Evolutionary conservation across 2,888 invertebrate genomes (phyloP).

Genomic region (Drosophila paranaensis): DNA sequence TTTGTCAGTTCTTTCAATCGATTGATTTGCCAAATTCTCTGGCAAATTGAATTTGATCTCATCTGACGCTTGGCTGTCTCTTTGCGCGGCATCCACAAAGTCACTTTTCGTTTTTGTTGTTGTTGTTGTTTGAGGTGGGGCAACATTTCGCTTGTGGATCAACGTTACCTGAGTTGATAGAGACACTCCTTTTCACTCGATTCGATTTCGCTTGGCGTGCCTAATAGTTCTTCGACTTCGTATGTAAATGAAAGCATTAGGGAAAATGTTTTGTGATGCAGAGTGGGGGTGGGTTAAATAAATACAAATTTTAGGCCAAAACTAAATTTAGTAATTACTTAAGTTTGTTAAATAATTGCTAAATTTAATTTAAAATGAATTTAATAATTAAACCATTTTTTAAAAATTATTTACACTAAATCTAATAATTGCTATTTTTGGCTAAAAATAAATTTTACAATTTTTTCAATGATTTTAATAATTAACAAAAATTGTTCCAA

Average conservation of each 20-base stretch:
- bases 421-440: too few relatives aligned
- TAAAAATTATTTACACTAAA: too few relatives aligned
- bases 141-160: slow-evolving; percentile 16
- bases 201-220: slow-evolving; percentile 47
- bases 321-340: background rate
- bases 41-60: slow-evolving; percentile 72
- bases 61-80: slow-evolving; percentile 51
- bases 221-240: slow-evolving; percentile 67
- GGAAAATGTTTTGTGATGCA: background rate
- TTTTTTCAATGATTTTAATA: too few relatives aligned
- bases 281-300: slow-evolving; percentile 18
- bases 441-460: too few relatives aligned
- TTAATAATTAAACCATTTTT: too few relatives aligned
- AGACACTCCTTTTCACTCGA: slow-evolving; percentile 67
- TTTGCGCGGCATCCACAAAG: slow-evolving; percentile 57
- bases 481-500: too few relatives aligned
- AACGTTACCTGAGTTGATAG: slow-evolving; percentile 40
- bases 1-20: slow-evolving; percentile 60
- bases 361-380: too few relatives aligned
- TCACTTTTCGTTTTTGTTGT: slow-evolving; percentile 1
- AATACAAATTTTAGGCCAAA: background rate
- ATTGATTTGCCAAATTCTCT: slow-evolving; percentile 56
- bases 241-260: slow-evolving; percentile 46
- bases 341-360: too few relatives aligned
- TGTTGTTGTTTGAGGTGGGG: slow-evolving; percentile 18